These are phyloP conservation scores for Xestia ashworthii DNA, from an alignment of 2,888 invertebrate species.

Conservation along the genomic window DNA sequence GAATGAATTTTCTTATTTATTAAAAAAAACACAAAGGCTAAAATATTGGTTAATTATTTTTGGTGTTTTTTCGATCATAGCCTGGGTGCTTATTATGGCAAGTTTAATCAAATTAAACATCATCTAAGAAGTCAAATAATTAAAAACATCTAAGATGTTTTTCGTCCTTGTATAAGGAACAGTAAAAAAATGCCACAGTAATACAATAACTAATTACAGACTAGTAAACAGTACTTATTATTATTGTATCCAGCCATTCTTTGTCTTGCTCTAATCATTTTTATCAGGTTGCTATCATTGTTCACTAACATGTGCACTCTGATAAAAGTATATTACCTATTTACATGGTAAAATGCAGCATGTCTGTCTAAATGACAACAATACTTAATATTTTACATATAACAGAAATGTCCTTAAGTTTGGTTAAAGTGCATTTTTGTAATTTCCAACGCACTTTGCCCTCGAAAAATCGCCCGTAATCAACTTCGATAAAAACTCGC, in stretches of 20 bases:
- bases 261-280: constrained; percentile 10
- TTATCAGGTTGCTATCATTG: constrained; percentile 25
- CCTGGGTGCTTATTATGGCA: neutral
- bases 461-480: too few species aligned
- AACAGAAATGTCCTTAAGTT: too few species aligned
- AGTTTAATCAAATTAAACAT: neutral
- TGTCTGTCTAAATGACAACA: neutral
- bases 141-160: too few species aligned
- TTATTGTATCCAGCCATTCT: constrained; percentile 11
- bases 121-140: too few species aligned
- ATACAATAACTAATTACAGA: neutral
- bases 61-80: neutral
- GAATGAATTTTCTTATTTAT: neutral
- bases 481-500: neutral
- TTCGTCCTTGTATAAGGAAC: neutral
- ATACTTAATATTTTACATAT: neutral
- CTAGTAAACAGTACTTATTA: constrained; percentile 2
- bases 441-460: neutral
- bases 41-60: neutral
- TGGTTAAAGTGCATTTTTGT: neutral
- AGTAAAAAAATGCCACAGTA: neutral
- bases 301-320: constrained; percentile 19
- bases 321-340: constrained; percentile 32
- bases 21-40: neutral
- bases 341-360: constrained; percentile 17